Conservation (phyloP, 2,797 vertebrate genomes). For the Chelon auratus region DNA sequence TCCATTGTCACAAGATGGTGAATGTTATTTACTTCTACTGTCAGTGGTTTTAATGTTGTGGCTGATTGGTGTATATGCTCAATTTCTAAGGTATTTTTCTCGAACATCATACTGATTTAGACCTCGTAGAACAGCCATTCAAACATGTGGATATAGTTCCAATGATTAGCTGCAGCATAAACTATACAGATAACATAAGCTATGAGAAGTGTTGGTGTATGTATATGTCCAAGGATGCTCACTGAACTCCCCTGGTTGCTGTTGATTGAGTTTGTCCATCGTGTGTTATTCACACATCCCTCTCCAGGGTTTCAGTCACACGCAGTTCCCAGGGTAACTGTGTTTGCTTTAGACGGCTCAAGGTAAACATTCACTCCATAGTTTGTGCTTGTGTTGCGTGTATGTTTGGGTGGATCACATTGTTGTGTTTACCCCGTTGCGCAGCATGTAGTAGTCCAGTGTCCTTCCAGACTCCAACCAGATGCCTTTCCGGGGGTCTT, state of each 20-base stretch:
- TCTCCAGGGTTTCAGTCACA: constrained; percentile 10
- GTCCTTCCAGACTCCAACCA: constrained; percentile 98
- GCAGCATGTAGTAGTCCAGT: constrained; percentile 99
- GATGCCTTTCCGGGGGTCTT: constrained; percentile 98
- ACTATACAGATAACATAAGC: background rate
- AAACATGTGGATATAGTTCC: background rate
- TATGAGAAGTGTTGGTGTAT: background rate
- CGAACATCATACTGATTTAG: background rate
- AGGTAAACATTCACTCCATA: constrained; percentile 13
- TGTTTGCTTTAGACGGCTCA: constrained; percentile 10
- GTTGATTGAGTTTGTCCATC: constrained; percentile 8
- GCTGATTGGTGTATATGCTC: background rate
- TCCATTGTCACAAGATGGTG: no score
- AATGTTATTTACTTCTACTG: no score
- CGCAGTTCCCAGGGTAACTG: constrained; percentile 1
- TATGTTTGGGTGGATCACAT: constrained; percentile 6
- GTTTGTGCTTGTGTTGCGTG: background rate
- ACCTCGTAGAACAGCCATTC: background rate
- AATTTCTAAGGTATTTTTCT: background rate
- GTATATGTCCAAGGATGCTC: constrained; percentile 12
- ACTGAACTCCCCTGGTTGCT: background rate
- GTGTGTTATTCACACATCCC: constrained; percentile 22
- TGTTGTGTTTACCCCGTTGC: constrained; percentile 92
- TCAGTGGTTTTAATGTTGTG: no score
- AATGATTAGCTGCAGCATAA: background rate